These are phyloP conservation scores for Drosophila setosimentum DNA, from an alignment of 2,888 invertebrate genomes.

Conservation along the genomic window DNA sequence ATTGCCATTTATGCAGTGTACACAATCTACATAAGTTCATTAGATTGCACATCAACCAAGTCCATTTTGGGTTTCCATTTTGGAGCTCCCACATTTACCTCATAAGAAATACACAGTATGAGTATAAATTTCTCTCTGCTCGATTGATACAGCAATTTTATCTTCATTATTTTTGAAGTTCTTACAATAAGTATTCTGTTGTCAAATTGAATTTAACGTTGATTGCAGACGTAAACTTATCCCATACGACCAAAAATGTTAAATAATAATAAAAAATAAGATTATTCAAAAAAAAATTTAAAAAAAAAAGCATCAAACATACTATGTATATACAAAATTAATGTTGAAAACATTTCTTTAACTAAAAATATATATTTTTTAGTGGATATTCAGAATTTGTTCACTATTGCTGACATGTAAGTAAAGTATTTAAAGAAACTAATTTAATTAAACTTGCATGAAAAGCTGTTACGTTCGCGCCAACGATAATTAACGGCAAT, in stretches of 20 bases:
- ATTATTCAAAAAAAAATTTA: not conserved
- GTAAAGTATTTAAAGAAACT: not conserved
- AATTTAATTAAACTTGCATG: not conserved
- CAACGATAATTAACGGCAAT: slow-evolving; percentile 7
- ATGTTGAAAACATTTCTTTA: not conserved
- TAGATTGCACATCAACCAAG: slow-evolving; percentile 42
- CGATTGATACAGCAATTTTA: not conserved
- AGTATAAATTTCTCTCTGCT: not conserved
- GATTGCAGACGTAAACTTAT: not conserved
- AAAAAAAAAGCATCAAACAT: not conserved
- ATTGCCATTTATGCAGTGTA: slow-evolving; percentile 45
- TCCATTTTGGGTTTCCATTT: slow-evolving; percentile 33
- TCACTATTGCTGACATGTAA: not conserved
- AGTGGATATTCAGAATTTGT: not conserved
- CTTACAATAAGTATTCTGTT: not conserved
- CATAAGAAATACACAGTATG: not conserved
- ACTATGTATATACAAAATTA: too few species aligned
- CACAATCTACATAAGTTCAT: slow-evolving; percentile 46
- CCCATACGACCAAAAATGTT: not conserved
- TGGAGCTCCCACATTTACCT: slow-evolving; percentile 21
- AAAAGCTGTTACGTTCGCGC: slow-evolving; percentile 15
- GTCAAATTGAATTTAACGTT: not conserved
- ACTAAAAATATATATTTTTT: not conserved
- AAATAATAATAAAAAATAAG: not conserved
- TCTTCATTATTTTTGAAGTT: not conserved